Base-by-base conservation (phyloP, 2,797 vertebrate genomes). In the Xerus rutilus region DNA sequence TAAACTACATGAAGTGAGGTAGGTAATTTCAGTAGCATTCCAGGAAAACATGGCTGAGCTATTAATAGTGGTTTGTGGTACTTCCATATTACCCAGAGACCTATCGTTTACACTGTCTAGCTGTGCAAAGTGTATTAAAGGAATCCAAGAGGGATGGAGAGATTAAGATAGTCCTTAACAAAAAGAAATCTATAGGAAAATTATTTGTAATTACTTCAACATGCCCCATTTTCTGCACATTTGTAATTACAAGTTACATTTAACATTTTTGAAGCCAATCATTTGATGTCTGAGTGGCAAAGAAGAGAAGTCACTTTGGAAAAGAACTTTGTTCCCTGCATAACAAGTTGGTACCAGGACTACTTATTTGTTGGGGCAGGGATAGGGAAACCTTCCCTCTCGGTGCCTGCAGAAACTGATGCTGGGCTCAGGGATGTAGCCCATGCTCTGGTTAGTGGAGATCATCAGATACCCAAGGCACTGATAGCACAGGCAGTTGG, bases 131-230 rank as follows among this genome's bases (percentile, higher is more conserved):
- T 21, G 74, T 64, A 52, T 70, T 49, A 91, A 85, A 79, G 39
- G 52, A 87, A 95, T 82, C 21, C 62, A 62, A 96, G 83, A 79
- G 84, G 45, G 30, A 17, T 64, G 18, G 85, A n/a, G 82, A 91
- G 47, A 62, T 78, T 79, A 39, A 79, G 82, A 78, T 52, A 69
- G 14, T 30, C 28, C 39, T 91, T 85, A 81, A 85, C 20, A 54
- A 77, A 64, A 59, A 85, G 84, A 35, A 87, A 91, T 70, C 32
- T 67, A 81, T 90, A 72, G 30, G 8, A 95, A 62, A 86, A 77
- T 92, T 92, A 73, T 59, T 79, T 86, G 52, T 84, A 87, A 92
- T 59, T 67, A 76, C 28, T 73, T 94, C 35, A 35, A 39, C 23
- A 79, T 70, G 57, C 4, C 11, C 72, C 45, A 7, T 81, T 81